Evolutionary conservation across 1,140 invertebrate genomes (phyloP).

Genomic region (Zaprionus vittiger): DNA sequence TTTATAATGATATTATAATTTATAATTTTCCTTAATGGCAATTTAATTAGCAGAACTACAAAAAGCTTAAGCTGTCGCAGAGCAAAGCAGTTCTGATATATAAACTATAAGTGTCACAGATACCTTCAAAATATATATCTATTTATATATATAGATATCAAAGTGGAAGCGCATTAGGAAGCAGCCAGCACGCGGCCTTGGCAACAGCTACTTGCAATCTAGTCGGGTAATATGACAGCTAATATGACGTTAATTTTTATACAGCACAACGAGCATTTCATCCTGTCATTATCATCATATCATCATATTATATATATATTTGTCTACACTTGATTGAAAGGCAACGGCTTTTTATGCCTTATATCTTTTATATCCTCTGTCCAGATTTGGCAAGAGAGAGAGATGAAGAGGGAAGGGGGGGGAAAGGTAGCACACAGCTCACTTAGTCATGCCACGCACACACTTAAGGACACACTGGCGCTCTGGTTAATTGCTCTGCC

Average conservation of each 20-base stretch:
- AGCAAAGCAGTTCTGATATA: background rate
- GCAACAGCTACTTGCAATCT: background rate
- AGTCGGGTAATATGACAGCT: background rate
- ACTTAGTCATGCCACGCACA: background rate
- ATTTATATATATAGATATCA: too few species aligned
- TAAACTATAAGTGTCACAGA: background rate
- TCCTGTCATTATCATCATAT: background rate
- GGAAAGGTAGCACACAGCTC: background rate
- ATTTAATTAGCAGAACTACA: background rate
- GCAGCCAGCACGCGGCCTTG: too few species aligned
- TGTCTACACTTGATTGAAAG: background rate
- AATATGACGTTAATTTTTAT: background rate
- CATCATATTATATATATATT: background rate
- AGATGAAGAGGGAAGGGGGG: background rate
- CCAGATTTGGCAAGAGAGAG: background rate
- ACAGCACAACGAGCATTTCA: background rate
- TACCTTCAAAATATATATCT: too few species aligned
- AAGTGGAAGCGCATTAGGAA: too few species aligned
- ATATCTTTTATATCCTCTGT: background rate
- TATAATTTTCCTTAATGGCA: background rate
- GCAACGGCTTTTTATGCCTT: background rate
- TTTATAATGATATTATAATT: background rate
- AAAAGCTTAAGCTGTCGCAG: background rate
- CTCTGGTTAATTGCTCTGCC: slow-evolving; percentile 7
- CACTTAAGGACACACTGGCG: background rate